Base-by-base conservation (phyloP, 2,113 vertebrate species). In the Spheniscus mendiculus region DNA sequence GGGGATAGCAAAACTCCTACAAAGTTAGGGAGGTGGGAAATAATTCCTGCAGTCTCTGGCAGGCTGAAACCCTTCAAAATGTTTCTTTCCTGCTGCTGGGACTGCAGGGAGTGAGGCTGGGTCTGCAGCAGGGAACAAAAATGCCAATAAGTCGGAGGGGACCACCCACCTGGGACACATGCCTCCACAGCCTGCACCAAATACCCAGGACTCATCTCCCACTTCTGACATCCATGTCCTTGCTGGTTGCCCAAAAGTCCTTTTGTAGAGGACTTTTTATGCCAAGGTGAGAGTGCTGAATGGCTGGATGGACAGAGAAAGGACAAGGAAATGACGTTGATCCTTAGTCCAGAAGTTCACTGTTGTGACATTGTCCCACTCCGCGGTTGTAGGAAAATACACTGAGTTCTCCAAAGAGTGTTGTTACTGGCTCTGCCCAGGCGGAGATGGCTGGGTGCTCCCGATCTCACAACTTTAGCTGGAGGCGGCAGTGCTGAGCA, bases 261-360 rank as follows among this genome's bases (percentile, higher is more conserved):
- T 66, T 72, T 71, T 30, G 11, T 10, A 47, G 63, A 82, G 49
- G 34, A 36, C 20, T 38, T 66, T 53, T 72, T 73, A 18, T 5
- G 3, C 10, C 23, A 22, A 56, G 5, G 14, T 30, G 14, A 55
- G 27, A 72, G n/a, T 30, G 10, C 23, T 0, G 0, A 78, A 59
- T 38, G 23, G 32, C 42, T 38, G n/a, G 27, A 53, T 22, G 19
- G 71, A 12, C 45, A 66, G 30, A 77, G 13, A 3, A 72, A 83
- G 9, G 4, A 52, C 44, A 53, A 55, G 32, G 22, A 73, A 53
- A 49, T 74, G 0, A 26, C 3, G 2, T 12, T 61, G 21, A 38
- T 63, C 19, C 27, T 65, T 79, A 66, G 22, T 71, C 29, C 8
- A 2, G 36, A 18, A 78, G 36, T 18, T 94, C 52, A 29, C 17